Evolutionary conservation across 2,797 vertebrate genomes (phyloP).

Genomic region (Chelon auratus): DNA sequence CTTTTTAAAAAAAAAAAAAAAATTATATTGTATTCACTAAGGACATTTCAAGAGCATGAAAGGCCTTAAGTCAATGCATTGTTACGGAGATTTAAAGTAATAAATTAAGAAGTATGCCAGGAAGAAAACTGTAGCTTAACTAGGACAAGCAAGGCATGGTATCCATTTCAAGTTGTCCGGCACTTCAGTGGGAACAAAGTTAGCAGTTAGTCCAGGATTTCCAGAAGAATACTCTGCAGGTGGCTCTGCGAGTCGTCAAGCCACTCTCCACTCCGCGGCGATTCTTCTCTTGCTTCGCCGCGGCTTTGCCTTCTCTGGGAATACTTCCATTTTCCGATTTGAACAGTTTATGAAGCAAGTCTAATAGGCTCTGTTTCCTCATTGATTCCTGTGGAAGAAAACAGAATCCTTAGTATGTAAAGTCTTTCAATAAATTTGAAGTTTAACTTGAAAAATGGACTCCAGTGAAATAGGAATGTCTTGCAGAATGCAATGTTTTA

Average conservation of each 20-base stretch:
- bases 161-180: not conserved
- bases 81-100: not conserved
- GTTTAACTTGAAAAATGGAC: not conserved
- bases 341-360: constrained; percentile 47
- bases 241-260: not conserved
- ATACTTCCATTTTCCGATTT: constrained; percentile 26
- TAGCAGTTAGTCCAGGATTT: constrained; percentile 73
- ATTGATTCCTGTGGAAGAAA: constrained; percentile 40
- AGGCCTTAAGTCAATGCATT: not conserved
- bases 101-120: not conserved
- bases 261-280: constrained; percentile 18
- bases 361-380: constrained; percentile 16
- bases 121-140: not conserved
- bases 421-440: not conserved
- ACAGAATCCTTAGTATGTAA: not conserved
- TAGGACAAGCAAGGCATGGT: not conserved
- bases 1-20: no score
- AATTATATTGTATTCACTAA: no score
- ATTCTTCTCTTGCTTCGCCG: constrained; percentile 44
- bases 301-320: not conserved
- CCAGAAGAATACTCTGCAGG: constrained; percentile 74
- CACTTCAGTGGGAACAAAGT: constrained; percentile 2
- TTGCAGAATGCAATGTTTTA: no score
- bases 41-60: not conserved
- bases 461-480: not conserved